Evolutionary conservation across 2,113 vertebrate genomes (phyloP).

Genomic region (Forbesichthys agassizii): DNA sequence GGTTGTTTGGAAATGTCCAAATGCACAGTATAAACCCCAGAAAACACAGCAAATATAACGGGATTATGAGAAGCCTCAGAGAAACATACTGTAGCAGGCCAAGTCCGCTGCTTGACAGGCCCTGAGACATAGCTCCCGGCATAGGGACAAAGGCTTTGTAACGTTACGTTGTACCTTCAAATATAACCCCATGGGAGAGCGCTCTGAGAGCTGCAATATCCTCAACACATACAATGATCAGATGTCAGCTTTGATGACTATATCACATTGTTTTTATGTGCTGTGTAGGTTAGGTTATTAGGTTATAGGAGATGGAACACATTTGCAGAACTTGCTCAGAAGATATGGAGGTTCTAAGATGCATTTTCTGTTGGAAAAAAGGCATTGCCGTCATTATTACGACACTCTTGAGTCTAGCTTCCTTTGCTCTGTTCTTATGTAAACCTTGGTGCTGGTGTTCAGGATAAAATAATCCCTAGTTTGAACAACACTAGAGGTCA

Average conservation of each 20-base stretch:
- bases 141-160: slow-evolving; percentile 71
- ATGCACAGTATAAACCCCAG: slow-evolving; percentile 41
- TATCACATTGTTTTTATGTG: slow-evolving; percentile 39
- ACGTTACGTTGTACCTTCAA: slow-evolving; percentile 71
- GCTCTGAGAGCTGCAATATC: slow-evolving; percentile 29
- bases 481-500: too few relatives aligned
- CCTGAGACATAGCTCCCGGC: slow-evolving; percentile 62
- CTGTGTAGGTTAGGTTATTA: background rate
- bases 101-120: slow-evolving; percentile 67
- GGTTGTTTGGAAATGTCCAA: slow-evolving; percentile 46
- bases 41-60: slow-evolving; percentile 61
- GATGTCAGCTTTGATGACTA: slow-evolving; percentile 56
- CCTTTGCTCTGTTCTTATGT: too few relatives aligned
- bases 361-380: too few relatives aligned
- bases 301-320: background rate
- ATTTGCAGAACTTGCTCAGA: too few relatives aligned
- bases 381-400: too few relatives aligned
- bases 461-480: too few relatives aligned
- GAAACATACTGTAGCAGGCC: slow-evolving; percentile 50
- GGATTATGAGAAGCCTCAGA: slow-evolving; percentile 71
- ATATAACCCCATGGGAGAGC: slow-evolving; percentile 65
- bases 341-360: too few relatives aligned
- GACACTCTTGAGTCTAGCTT: too few relatives aligned
- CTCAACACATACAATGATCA: slow-evolving; percentile 33
- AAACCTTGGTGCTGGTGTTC: too few relatives aligned